phyloP scores from a whole-genome alignment of 1,140 invertebrate genomes.

The Cotesia vestalis region DNA sequence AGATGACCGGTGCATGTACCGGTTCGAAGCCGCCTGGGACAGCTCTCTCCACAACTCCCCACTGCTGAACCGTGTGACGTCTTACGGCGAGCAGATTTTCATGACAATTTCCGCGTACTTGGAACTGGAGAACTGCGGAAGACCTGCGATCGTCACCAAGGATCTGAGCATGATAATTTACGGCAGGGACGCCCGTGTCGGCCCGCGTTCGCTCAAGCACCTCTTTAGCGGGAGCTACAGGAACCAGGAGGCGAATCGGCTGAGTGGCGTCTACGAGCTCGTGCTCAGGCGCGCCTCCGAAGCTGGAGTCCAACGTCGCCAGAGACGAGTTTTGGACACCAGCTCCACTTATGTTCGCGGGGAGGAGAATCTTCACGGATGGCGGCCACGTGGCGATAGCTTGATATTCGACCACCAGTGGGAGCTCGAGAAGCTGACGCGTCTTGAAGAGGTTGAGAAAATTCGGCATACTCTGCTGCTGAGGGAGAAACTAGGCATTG shows the following conservation, averaged over 20 bases:
- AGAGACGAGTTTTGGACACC: constrained; percentile 94
- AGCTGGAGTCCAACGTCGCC: constrained; percentile 92
- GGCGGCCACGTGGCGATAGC: constrained; percentile 96
- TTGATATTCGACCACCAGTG: constrained; percentile 99
- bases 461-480: constrained; percentile 88
- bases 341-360: constrained; percentile 98
- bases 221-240: constrained; percentile 89
- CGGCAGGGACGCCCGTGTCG: constrained; percentile 92
- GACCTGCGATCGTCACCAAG: constrained; percentile 97
- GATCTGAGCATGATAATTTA: constrained; percentile 98
- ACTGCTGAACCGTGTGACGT: constrained; percentile 95
- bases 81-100: constrained; percentile 95
- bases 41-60: constrained; percentile 97
- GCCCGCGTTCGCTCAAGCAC: constrained; percentile 88
- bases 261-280: constrained; percentile 96
- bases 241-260: constrained; percentile 90
- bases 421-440: constrained; percentile 97
- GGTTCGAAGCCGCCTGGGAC: constrained; percentile 99
- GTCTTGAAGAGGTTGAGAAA: constrained; percentile 93
- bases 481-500: constrained; percentile 86
- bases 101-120: constrained; percentile 98
- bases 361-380: constrained; percentile 97
- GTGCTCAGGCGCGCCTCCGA: constrained; percentile 87
- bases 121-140: constrained; percentile 96
- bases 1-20: constrained; percentile 92